Conservation (phyloP, 2,888 invertebrate genomes). For the Mystacides longicornis region DNA sequence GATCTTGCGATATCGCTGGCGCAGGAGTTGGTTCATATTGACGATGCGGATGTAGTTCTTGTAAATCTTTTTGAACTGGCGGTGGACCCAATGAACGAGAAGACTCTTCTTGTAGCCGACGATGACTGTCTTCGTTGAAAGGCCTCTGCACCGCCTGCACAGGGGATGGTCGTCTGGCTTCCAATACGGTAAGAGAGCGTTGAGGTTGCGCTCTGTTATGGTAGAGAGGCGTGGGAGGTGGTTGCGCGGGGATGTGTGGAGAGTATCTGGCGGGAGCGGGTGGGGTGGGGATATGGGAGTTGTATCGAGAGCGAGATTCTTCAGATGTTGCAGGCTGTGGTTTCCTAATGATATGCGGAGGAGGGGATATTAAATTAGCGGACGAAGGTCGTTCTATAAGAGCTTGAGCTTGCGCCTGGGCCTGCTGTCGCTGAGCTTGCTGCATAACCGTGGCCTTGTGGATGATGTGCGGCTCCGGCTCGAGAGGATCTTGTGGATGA, state of each 20-base stretch:
- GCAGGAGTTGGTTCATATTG: constrained; percentile 13
- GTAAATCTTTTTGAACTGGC: background rate
- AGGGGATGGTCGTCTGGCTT: constrained; percentile 15
- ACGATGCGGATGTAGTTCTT: constrained; percentile 11
- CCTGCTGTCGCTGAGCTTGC: constrained; percentile 45
- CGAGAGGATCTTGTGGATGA: constrained; percentile 46
- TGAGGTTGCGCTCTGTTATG: constrained; percentile 35
- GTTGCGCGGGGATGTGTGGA: constrained; percentile 36
- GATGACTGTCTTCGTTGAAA: constrained; percentile 4
- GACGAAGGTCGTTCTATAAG: constrained; percentile 41
- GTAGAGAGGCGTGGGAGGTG: constrained; percentile 37
- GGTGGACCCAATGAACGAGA: background rate
- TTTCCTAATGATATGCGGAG: constrained; percentile 46
- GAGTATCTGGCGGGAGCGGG: constrained; percentile 31
- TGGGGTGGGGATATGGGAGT: constrained; percentile 38
- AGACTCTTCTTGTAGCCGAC: constrained; percentile 4
- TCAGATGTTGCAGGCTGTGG: constrained; percentile 33
- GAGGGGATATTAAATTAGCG: constrained; percentile 29
- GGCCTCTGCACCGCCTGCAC: background rate
- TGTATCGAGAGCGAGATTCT: constrained; percentile 27
- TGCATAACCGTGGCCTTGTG: constrained; percentile 50
- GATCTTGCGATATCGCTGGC: constrained; percentile 7
- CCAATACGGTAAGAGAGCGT: constrained; percentile 20
- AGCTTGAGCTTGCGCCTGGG: constrained; percentile 35
- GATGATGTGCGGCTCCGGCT: constrained; percentile 49